Evolutionary conservation across 2,888 invertebrate species (phyloP), one percentile per base, ranked within the genome.

Genomic region (Cybosia mesomella): DNA sequence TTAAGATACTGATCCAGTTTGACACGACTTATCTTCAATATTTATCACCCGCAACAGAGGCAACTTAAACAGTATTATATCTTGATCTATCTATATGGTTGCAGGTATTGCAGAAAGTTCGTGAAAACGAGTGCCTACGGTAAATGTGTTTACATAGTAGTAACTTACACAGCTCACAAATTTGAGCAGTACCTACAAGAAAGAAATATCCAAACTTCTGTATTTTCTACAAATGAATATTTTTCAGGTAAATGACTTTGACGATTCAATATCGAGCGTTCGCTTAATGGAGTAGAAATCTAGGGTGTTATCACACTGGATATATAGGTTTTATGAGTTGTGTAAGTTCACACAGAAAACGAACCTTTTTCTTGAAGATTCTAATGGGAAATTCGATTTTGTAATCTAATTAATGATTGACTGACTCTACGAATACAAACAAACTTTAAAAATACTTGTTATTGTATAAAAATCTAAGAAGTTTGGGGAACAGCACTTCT

Each of bases 1-100:
- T 82, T 82, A 80, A 75, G 76, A 72, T 66, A 65, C 58, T 68
- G 64, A 61, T 55, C 66, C 36, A 66, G 66, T n/a, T 57, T 58
- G n/a, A 21, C 59, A 57, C 63, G 32, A 43, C 39, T 70, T 64
- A 43, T 60, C 67, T 68, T 62, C 65, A 58, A 21, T 63, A 65
- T 70, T 66, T 53, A 64, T 43, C 53, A 65, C 49, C 49, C 15
- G 28, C 15, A 62, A n/a, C n/a, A 49, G 32, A 49, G 34, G 34
- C 62, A 13, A 21, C 21, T 53, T 62, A 54, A 53, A 53, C 13
- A 28, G 32, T 49, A 3, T 32, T 60, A 39, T n/a, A 18, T 32
- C n/a, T n/a, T 22, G 22, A 24, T 24, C 0, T 55, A 22, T 54
- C 9, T 53, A 53, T 22, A 21, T 22, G n/a, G 21, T 54, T 22